A percentile compares a stretch with the other conserved stretches of the same genome.
These are phyloP conservation scores for Bellardia pandia DNA, from an alignment of 2,888 invertebrate species.

Conservation along the genomic window DNA sequence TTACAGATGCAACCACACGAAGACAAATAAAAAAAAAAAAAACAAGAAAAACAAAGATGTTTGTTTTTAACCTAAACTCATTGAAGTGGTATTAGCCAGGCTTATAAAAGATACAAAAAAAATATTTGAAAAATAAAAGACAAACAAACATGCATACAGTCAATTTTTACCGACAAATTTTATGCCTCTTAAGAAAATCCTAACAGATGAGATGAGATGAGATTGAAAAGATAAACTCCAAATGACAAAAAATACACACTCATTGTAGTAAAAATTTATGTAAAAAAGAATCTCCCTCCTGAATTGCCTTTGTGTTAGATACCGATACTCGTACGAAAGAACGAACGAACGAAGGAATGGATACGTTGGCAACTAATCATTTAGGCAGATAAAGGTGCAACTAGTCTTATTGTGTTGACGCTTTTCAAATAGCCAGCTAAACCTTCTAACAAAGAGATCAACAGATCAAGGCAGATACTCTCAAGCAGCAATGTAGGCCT, in stretches of 20 bases:
- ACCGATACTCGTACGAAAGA: constrained; percentile 12
- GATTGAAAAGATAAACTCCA: constrained; percentile 60
- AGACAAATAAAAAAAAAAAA: constrained; percentile 31
- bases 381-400: constrained; percentile 72
- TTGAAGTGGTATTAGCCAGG: constrained; percentile 65
- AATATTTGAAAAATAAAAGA: constrained; percentile 38
- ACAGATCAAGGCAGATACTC: constrained; percentile 41
- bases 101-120: constrained; percentile 57
- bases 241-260: constrained; percentile 52
- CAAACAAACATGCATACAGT: constrained; percentile 45
- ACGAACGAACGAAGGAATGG: background rate
- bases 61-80: constrained; percentile 54
- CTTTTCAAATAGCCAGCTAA: constrained; percentile 53
- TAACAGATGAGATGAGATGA: constrained; percentile 67
- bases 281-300: background rate
- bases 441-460: constrained; percentile 69
- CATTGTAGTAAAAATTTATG: constrained; percentile 7
- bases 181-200: constrained; percentile 64
- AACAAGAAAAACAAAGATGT: constrained; percentile 48
- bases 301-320: constrained; percentile 39
- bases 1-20: constrained; percentile 63
- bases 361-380: constrained; percentile 55
- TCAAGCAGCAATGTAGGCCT: constrained; percentile 52
- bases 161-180: constrained; percentile 67
- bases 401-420: constrained; percentile 58